These are phyloP conservation scores for Linyphia triangularis DNA, from an alignment of 2,888 invertebrate species.

Conservation along the genomic window DNA sequence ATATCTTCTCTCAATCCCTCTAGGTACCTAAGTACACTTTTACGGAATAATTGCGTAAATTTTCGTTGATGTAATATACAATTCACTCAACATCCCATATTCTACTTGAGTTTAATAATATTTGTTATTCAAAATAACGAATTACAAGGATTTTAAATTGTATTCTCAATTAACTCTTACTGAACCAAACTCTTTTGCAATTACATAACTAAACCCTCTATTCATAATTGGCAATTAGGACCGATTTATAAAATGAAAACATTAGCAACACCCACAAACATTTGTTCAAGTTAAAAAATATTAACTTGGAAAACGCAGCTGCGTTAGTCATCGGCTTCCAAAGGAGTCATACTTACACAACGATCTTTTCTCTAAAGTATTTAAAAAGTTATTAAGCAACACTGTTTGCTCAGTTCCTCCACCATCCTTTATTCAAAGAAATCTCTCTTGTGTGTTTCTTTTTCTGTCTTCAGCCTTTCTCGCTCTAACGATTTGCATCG, in stretches of 20 bases:
- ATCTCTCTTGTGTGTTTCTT: neutral
- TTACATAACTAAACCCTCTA: neutral
- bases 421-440: neutral
- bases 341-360: neutral
- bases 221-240: neutral
- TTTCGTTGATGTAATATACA: too few relatives aligned
- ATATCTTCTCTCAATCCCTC: too few relatives aligned
- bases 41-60: too few relatives aligned
- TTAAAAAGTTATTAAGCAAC: neutral
- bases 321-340: neutral
- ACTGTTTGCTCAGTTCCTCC: neutral
- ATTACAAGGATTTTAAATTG: too few relatives aligned
- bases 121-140: too few relatives aligned
- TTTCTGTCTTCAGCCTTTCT: neutral
- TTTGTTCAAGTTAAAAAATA: neutral
- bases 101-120: too few relatives aligned
- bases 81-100: too few relatives aligned
- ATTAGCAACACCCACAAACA: neutral
- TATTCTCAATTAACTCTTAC: too few relatives aligned
- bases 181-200: too few relatives aligned
- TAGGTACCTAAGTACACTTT: too few relatives aligned
- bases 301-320: neutral
- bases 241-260: neutral
- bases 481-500: slow-evolving; percentile 3
- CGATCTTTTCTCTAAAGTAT: neutral